A percentile compares a stretch with the other conserved stretches of the same genome.
phyloP scores from a whole-genome alignment of 2,888 invertebrate species.

The Pseudococcus longispinus region DNA sequence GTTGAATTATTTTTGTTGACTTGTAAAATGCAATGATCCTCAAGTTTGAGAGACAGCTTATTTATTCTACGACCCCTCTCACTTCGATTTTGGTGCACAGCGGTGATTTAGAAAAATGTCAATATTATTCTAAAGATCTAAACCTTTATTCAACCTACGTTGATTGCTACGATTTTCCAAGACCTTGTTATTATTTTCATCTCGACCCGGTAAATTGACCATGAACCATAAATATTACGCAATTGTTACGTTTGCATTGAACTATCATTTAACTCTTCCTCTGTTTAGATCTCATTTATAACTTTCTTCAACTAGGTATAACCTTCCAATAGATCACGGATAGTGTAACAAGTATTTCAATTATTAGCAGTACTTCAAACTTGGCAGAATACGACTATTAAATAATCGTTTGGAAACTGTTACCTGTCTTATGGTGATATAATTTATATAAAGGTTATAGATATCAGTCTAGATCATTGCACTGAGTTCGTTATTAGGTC shows the following conservation, averaged over 20 bases:
- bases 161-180: background rate
- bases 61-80: too few relatives aligned
- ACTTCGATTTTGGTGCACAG: too few relatives aligned
- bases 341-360: background rate
- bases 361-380: background rate
- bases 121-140: too few relatives aligned
- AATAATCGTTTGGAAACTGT: background rate
- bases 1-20: too few relatives aligned
- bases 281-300: background rate
- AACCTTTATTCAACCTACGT: background rate
- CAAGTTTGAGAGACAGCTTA: too few relatives aligned
- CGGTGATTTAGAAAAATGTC: too few relatives aligned
- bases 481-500: too few relatives aligned
- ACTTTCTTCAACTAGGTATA: background rate
- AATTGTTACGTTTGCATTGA: conserved; percentile 13
- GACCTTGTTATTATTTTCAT: background rate
- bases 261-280: conserved; percentile 5
- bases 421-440: background rate
- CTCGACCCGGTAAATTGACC: background rate
- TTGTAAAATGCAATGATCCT: too few relatives aligned
- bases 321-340: background rate
- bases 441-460: background rate
- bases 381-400: background rate
- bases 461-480: too few relatives aligned
- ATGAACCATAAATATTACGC: conserved; percentile 20